Conservation (phyloP, 2,888 invertebrate species). For the Ornithoptera alexandrae region DNA sequence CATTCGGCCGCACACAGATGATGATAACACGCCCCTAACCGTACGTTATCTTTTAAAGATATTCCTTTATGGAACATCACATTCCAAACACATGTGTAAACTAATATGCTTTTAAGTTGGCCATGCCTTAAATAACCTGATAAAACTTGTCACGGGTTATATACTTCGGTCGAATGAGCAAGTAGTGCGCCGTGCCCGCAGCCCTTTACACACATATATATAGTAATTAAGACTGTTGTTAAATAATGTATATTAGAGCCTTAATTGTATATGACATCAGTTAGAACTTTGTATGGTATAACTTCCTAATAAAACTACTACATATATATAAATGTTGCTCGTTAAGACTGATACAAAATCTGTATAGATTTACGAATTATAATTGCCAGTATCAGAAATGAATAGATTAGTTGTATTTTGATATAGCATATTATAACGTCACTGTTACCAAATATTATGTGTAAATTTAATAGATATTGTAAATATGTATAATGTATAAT, state of each 20-base stretch:
- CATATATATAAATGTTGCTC: conserved; percentile 50
- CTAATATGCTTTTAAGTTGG: conserved; percentile 61
- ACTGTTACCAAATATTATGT: conserved; percentile 80
- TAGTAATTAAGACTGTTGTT: conserved; percentile 30
- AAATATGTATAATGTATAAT: conserved; percentile 59
- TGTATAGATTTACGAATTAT: conserved; percentile 48
- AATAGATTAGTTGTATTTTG: conserved; percentile 65
- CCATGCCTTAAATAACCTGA: conserved; percentile 67
- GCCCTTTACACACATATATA: conserved; percentile 19
- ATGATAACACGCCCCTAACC: conserved; percentile 62
- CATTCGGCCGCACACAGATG: conserved; percentile 72
- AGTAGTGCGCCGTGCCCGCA: conserved; percentile 27
- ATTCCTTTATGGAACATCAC: conserved; percentile 73
- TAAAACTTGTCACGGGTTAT: conserved; percentile 51
- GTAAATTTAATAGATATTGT: conserved; percentile 55
- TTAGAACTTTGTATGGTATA: conserved; percentile 25
- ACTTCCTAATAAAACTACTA: conserved; percentile 28
- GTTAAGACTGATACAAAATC: conserved; percentile 72
- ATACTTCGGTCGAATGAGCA: conserved; percentile 59
- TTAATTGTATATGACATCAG: conserved; percentile 12
- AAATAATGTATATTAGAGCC: conserved; percentile 18
- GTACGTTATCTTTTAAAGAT: conserved; percentile 65
- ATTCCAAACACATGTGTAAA: conserved; percentile 76
- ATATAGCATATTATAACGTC: conserved; percentile 65
- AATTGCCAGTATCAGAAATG: conserved; percentile 68